A percentile compares a stretch with the other conserved stretches of the same genome.
These are phyloP conservation scores for Arge pagana DNA, from an alignment of 2,888 invertebrate genomes.

Conservation along the genomic window DNA sequence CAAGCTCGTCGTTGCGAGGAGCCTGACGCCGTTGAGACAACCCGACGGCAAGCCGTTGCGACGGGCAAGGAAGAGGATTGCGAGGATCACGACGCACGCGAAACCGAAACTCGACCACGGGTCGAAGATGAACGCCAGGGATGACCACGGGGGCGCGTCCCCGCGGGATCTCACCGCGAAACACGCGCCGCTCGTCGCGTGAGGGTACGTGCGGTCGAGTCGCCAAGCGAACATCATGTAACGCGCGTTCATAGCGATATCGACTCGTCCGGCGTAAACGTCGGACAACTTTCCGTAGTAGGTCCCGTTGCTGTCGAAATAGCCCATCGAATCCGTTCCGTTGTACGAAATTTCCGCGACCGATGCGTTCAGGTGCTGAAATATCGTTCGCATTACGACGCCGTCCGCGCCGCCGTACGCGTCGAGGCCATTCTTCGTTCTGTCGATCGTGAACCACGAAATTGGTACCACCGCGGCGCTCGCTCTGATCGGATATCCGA, in stretches of 20 bases:
- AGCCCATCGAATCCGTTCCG: background rate
- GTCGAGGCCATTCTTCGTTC: background rate
- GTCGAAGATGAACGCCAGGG: background rate
- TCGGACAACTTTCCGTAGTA: background rate
- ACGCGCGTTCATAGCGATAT: background rate
- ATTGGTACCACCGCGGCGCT: background rate
- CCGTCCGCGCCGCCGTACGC: background rate
- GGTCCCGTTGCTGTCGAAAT: background rate
- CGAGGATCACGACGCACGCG: background rate
- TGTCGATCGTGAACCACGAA: background rate
- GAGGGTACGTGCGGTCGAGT: background rate
- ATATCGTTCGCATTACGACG: background rate
- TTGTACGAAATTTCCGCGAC: background rate
- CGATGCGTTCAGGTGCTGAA: background rate
- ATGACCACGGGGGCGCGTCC: constrained; percentile 2
- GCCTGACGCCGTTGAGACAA: background rate
- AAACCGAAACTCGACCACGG: background rate
- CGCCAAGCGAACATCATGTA: constrained; percentile 1
- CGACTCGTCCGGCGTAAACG: background rate
- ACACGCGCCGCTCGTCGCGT: background rate
- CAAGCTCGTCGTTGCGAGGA: background rate
- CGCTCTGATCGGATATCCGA: background rate
- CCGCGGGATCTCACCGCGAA: background rate
- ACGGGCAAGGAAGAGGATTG: background rate
- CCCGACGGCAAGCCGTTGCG: background rate